These are phyloP conservation scores for Peucedramus taeniatus DNA, from an alignment of 2,113 vertebrate species.

Conservation along the genomic window DNA sequence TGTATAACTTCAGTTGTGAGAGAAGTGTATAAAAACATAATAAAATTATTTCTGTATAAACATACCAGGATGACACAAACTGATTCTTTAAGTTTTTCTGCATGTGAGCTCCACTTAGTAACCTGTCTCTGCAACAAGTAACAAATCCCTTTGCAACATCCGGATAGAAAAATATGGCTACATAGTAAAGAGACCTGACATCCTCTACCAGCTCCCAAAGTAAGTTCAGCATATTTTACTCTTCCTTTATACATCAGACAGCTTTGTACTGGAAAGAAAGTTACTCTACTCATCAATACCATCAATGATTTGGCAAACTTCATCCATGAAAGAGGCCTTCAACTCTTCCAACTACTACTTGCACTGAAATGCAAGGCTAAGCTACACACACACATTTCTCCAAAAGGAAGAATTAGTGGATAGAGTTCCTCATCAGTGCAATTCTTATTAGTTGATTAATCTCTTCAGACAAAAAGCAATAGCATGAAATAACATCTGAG, in stretches of 20 bases:
- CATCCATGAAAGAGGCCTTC: not conserved
- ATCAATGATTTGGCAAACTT: not conserved
- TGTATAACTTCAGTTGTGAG: not conserved
- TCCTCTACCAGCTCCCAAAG: not conserved
- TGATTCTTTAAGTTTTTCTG: not conserved
- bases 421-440: not conserved
- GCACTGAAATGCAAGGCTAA: not conserved
- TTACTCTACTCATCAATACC: not conserved
- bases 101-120: not conserved
- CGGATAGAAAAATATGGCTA: not conserved
- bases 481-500: not conserved
- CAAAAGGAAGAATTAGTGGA: not conserved
- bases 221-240: not conserved
- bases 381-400: not conserved
- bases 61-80: not conserved
- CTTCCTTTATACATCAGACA: not conserved
- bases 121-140: not conserved
- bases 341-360: not conserved
- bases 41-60: not conserved
- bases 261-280: not conserved
- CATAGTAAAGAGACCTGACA: not conserved
- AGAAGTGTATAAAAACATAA: not conserved
- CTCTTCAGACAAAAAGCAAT: not conserved
- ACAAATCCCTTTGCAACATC: not conserved
- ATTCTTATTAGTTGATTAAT: not conserved